Evolutionary conservation across 2,888 invertebrate genomes (phyloP).

Genomic region (Orthonychiurus folsomi): DNA sequence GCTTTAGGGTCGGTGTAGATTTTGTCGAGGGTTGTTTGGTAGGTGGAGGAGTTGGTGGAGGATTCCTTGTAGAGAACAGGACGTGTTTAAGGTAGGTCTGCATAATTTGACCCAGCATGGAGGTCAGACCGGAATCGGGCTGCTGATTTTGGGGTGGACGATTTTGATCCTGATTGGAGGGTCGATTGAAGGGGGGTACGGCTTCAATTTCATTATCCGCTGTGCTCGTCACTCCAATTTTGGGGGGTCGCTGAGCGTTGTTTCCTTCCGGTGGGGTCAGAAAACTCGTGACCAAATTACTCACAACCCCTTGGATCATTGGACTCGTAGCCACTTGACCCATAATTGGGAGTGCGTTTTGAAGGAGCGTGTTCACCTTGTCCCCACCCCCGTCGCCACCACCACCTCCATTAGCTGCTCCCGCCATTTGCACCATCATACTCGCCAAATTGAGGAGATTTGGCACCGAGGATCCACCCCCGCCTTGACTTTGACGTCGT

Average conservation of each 20-base stretch:
- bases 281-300: slow-evolving; percentile 34
- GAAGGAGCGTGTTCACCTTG: slow-evolving; percentile 33
- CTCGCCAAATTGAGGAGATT: slow-evolving; percentile 35
- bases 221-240: neutral
- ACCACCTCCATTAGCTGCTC: slow-evolving; percentile 28
- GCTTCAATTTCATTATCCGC: slow-evolving; percentile 12
- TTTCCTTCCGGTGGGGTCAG: slow-evolving; percentile 30
- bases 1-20: slow-evolving; percentile 4
- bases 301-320: slow-evolving; percentile 33
- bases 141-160: slow-evolving; percentile 3
- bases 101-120: slow-evolving; percentile 28
- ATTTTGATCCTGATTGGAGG: neutral
- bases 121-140: slow-evolving; percentile 14
- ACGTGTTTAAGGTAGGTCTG: slow-evolving; percentile 35
- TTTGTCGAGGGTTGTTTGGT: neutral
- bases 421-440: slow-evolving; percentile 32
- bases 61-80: slow-evolving; percentile 16
- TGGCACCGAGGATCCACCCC: neutral
- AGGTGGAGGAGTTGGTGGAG: slow-evolving; percentile 16
- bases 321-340: slow-evolving; percentile 37
- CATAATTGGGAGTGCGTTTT: slow-evolving; percentile 35
- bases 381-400: slow-evolving; percentile 24
- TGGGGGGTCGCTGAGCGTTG: neutral
- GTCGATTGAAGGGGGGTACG: neutral
- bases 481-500: neutral